Percentiles rank a stretch among this genome's conserved stretches.
These are phyloP conservation scores for Typhlomys cinereus DNA, from an alignment of 2,113 vertebrate species.

Conservation along the genomic window DNA sequence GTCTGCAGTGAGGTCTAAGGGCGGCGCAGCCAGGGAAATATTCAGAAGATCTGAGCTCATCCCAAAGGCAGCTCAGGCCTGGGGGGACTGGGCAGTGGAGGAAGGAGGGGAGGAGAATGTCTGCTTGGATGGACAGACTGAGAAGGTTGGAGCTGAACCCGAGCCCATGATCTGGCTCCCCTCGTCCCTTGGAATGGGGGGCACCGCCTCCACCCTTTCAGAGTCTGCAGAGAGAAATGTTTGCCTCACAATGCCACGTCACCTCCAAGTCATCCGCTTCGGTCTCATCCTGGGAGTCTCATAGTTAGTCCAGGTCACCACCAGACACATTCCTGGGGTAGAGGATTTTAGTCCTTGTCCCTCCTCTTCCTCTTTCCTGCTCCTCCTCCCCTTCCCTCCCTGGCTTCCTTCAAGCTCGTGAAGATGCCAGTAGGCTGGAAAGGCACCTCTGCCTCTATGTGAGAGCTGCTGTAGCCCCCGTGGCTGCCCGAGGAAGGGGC, in stretches of 20 bases:
- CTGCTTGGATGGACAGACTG: background rate
- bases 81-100: background rate
- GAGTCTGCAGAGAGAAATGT: background rate
- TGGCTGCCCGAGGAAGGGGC: background rate
- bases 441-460: too few species aligned
- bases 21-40: background rate
- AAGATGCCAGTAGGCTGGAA: too few species aligned
- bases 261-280: background rate
- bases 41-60: background rate
- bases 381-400: rapidly evolving
- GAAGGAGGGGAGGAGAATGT: background rate
- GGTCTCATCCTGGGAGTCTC: background rate
- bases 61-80: background rate
- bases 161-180: background rate
- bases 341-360: background rate
- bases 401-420: background rate
- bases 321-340: rapidly evolving
- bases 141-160: background rate
- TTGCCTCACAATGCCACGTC: background rate
- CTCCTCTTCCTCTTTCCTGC: rapidly evolving
- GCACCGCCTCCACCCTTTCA: background rate
- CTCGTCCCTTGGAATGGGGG: background rate
- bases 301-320: rapidly evolving
- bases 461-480: background rate
- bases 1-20: background rate